Evolutionary conservation across 2,888 invertebrate genomes (phyloP).

Genomic region (Pyralis farinalis): DNA sequence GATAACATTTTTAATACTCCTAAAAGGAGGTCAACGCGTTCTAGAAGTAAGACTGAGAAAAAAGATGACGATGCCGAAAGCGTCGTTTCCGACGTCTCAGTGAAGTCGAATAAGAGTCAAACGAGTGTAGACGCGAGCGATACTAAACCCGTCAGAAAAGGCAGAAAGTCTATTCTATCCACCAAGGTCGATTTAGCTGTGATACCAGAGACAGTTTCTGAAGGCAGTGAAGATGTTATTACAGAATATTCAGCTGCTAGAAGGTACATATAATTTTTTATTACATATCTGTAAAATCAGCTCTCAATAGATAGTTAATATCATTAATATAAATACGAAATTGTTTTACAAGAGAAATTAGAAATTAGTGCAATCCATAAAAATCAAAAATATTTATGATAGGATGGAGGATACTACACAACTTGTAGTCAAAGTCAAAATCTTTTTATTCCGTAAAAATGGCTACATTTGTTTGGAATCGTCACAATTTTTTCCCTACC

Average conservation of each 20-base stretch:
- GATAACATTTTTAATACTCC: conserved; percentile 46
- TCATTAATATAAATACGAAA: no score
- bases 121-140: conserved; percentile 41
- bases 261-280: conserved; percentile 41
- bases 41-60: conserved; percentile 9
- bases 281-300: no score
- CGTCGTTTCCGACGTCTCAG: conserved; percentile 51
- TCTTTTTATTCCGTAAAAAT: no score
- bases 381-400: no score
- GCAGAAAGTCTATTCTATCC: conserved; percentile 47
- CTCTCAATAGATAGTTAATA: no score
- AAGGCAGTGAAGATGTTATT: conserved; percentile 40
- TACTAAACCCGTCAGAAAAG: conserved; percentile 38
- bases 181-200: conserved; percentile 64
- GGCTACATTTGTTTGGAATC: no score
- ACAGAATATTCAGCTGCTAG: conserved; percentile 50
- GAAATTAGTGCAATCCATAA: no score
- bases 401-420: no score
- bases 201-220: conserved; percentile 61
- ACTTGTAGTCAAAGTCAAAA: no score
- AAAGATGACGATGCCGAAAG: conserved; percentile 58
- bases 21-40: conserved; percentile 34
- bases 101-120: conserved; percentile 42
- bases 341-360: no score
- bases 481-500: no score